phyloP scores from a whole-genome alignment of 1,140 invertebrate species.

The Brachionus sp. region DNA sequence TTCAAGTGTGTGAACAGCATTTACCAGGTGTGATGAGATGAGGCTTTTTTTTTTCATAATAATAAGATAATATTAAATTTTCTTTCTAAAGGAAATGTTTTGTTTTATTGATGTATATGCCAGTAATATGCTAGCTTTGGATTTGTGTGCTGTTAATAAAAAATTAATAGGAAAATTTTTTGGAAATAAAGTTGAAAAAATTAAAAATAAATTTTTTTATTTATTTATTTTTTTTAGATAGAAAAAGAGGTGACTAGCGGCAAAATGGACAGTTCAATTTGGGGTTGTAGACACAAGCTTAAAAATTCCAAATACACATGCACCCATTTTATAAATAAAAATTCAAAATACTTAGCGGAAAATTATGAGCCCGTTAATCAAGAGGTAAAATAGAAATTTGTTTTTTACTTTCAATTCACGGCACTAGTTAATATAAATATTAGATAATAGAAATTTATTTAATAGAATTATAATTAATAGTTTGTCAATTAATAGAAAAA shows the following conservation, averaged over 20 bases:
- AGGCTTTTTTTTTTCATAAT: neutral
- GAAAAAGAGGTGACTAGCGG: neutral
- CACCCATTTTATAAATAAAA: conserved; percentile 24
- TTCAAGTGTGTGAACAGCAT: neutral
- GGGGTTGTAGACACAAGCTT: conserved; percentile 40
- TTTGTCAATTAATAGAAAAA: conserved; percentile 41
- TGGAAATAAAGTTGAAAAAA: neutral
- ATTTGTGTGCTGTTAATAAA: neutral
- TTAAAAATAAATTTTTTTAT: neutral
- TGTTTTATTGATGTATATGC: conserved; percentile 23
- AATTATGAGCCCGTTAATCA: conserved; percentile 27
- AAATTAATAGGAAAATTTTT: neutral
- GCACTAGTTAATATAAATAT: neutral
- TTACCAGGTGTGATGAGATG: neutral
- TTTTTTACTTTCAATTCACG: neutral
- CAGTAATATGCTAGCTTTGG: neutral
- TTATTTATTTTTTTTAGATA: neutral
- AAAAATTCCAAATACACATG: neutral
- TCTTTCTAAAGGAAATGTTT: neutral
- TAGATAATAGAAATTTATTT: conserved; percentile 30
- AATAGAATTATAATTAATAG: conserved; percentile 29
- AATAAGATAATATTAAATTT: neutral
- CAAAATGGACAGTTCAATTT: neutral
- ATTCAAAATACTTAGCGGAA: conserved; percentile 1
- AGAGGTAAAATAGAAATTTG: neutral